Evolutionary conservation across 2,888 invertebrate species (phyloP), one percentile per base, ranked within the genome.

Genomic region (Digitonthophagus gazella): DNA sequence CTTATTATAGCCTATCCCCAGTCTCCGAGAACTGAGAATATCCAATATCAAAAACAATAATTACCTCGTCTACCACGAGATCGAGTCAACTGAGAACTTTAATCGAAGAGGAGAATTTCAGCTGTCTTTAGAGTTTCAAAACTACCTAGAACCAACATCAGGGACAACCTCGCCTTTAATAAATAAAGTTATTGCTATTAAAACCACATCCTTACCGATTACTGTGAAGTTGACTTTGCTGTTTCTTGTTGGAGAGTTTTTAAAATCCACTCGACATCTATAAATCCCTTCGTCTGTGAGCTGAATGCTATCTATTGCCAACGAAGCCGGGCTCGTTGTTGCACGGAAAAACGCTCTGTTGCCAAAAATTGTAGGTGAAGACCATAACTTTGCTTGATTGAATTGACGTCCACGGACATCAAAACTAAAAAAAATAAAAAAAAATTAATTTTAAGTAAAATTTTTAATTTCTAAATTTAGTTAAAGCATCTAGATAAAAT

Each of bases 171-270:
- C n/a, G n/a, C n/a, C n/a, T n/a, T 44, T 44, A 44, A 22, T 22
- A 4, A 22, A 44, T 3, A 44, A 44, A 5, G 11, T 44, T 44
- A 44, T 8, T 44, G n/a, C n/a, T n/a, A n/a, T n/a, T n/a, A n/a
- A 61, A 61, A 61, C 16, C 20, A 20, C 16, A 11, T 54, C 85
- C 90, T 88, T 83, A 90, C 90, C 88, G 74, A 91, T 90, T 72
- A 91, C 89, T 74, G 91, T 90, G 75, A 91, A 87, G 82, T 90
- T 91, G 80, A 91, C 90, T 82, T 90, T 89, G 73, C 89, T 85
- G 81, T 91, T 91, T 77, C 90, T 85, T 64, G 91, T 91, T 58
- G 90, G 91, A 6, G 91, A 90, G 79, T 91, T 90, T 69, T 88
- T 87, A 81, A 91, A 91, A 80, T 91, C 91, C 69, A 91, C 91